Conservation (phyloP, 2,797 vertebrate species). For the Halcyon chelicuti region DNA sequence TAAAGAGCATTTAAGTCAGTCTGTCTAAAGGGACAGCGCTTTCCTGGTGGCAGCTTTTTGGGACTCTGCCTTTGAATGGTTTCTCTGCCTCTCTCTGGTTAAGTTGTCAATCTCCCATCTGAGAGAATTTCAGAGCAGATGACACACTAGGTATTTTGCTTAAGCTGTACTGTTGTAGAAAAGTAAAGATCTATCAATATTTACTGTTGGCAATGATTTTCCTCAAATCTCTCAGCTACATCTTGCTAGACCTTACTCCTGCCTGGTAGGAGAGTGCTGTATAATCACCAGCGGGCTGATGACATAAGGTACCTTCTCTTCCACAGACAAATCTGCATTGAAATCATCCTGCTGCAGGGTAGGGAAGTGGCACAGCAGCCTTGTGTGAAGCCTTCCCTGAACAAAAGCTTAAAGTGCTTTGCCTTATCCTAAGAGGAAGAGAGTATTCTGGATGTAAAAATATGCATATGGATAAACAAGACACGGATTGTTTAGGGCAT, state of each 20-base stretch:
- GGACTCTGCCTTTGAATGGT: not conserved
- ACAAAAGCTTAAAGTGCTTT: not conserved
- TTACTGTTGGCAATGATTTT: not conserved
- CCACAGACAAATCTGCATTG: not conserved
- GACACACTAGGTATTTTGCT: not conserved
- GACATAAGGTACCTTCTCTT: not conserved
- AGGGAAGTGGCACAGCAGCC: not conserved
- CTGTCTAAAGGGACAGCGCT: not conserved
- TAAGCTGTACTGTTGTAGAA: not conserved
- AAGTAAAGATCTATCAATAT: not conserved
- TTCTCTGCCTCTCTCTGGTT: not conserved
- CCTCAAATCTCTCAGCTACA: not conserved
- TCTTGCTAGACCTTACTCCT: not conserved
- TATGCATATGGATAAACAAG: not conserved
- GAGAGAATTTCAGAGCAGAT: not conserved
- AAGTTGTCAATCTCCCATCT: not conserved
- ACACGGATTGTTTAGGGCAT: not conserved
- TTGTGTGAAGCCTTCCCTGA: not conserved
- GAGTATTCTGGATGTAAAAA: not conserved
- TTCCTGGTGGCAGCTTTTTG: not conserved
- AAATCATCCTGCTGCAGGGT: not conserved
- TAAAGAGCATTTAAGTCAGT: conserved; percentile 20
- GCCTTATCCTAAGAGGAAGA: not conserved
- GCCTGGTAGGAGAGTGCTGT: not conserved
- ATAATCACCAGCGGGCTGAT: not conserved